Percentiles rank a stretch among this genome's conserved stretches.
Evolutionary conservation across 2,113 vertebrate species (phyloP).

Genomic region (Mesocricetus auratus): DNA sequence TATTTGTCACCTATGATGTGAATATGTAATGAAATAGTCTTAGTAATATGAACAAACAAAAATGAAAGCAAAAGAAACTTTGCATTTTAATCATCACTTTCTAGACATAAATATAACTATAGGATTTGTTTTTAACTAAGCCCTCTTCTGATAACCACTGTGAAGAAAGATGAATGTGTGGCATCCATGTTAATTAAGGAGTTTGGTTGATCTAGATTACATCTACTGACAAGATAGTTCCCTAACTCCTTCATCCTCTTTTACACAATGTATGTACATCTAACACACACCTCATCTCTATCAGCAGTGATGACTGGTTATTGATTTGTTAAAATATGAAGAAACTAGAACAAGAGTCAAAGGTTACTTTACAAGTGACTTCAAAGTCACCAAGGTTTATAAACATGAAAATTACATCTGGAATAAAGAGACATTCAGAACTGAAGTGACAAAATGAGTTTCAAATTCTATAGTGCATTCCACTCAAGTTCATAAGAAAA

Average conservation of each 20-base stretch:
- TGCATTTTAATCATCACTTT: background rate
- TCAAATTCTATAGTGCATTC: background rate
- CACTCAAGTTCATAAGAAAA: conserved; percentile 42
- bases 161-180: background rate
- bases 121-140: background rate
- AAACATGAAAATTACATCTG: background rate
- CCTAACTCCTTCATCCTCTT: background rate
- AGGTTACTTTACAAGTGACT: background rate
- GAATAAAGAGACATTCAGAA: background rate
- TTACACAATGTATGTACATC: background rate
- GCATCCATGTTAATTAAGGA: background rate
- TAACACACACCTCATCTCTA: background rate
- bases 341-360: background rate
- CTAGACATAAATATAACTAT: background rate
- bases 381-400: conserved; percentile 7
- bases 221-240: background rate
- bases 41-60: background rate
- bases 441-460: background rate
- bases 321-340: background rate
- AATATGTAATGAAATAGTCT: background rate
- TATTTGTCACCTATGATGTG: background rate
- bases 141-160: background rate
- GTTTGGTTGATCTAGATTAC: background rate
- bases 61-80: background rate
- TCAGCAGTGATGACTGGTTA: background rate